Conservation (phyloP, 2,888 invertebrate species). For the Phaonia tiefii region DNA sequence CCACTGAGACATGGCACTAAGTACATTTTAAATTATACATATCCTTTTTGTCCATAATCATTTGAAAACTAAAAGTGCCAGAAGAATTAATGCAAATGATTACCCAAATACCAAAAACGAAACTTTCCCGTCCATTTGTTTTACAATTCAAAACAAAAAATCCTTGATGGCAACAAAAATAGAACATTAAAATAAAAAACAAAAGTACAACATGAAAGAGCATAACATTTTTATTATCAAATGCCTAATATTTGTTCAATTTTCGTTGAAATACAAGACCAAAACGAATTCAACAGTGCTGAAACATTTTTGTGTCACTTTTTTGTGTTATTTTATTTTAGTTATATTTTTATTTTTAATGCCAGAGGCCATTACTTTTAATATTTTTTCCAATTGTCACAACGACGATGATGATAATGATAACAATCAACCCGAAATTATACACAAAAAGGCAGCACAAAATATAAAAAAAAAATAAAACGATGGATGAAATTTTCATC, state of each 20-base stretch:
- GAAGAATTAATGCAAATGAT: constrained; percentile 21
- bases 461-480: constrained; percentile 16
- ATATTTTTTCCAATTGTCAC: constrained; percentile 59
- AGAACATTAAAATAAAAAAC: neutral
- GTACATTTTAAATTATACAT: no score
- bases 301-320: constrained; percentile 14
- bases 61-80: constrained; percentile 6
- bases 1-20: no score
- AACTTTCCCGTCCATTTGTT: constrained; percentile 23
- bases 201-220: constrained; percentile 6
- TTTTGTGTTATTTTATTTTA: constrained; percentile 35
- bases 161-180: no score
- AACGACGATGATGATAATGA: constrained; percentile 49
- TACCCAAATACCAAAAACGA: constrained; percentile 18
- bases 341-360: constrained; percentile 44
- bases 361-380: constrained; percentile 60
- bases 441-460: neutral
- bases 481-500: constrained; percentile 39
- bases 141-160: constrained; percentile 24
- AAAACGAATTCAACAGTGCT: neutral
- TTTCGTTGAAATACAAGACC: constrained; percentile 22
- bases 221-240: constrained; percentile 32
- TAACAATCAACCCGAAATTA: constrained; percentile 54
- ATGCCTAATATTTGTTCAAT: constrained; percentile 47
- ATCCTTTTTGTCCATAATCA: no score